Conservation (phyloP, 2,113 vertebrate species). For the Gavialis gangeticus region DNA sequence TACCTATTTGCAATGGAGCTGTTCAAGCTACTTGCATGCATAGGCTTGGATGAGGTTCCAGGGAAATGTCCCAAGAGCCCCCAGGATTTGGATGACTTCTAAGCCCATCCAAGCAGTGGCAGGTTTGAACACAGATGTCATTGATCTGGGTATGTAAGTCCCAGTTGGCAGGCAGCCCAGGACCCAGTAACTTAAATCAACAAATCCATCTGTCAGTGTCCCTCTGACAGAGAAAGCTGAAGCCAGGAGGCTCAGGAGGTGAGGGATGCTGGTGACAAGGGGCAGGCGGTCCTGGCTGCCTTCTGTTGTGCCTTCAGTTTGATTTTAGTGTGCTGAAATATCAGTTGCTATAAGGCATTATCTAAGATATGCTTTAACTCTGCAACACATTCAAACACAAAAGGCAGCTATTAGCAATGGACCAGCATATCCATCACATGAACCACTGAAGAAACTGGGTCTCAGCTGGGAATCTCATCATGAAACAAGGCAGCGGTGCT, state of each 20-base stretch:
- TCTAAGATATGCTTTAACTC: background rate
- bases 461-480: background rate
- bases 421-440: background rate
- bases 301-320: background rate
- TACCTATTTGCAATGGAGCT: background rate
- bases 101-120: background rate
- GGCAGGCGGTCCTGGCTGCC: fast-evolving
- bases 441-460: background rate
- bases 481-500: background rate
- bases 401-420: background rate
- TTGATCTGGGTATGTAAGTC: background rate
- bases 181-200: background rate
- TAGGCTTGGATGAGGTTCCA: background rate
- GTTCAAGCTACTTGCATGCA: background rate
- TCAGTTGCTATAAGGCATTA: background rate
- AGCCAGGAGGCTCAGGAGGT: background rate
- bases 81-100: background rate
- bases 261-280: background rate
- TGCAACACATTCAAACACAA: background rate
- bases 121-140: background rate
- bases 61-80: background rate
- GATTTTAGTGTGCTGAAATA: background rate
- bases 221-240: background rate
- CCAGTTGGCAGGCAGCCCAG: constrained; percentile 28
- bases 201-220: constrained; percentile 33